Evolutionary conservation across 2,888 invertebrate genomes (phyloP).

Genomic region (Ellobium chinense): DNA sequence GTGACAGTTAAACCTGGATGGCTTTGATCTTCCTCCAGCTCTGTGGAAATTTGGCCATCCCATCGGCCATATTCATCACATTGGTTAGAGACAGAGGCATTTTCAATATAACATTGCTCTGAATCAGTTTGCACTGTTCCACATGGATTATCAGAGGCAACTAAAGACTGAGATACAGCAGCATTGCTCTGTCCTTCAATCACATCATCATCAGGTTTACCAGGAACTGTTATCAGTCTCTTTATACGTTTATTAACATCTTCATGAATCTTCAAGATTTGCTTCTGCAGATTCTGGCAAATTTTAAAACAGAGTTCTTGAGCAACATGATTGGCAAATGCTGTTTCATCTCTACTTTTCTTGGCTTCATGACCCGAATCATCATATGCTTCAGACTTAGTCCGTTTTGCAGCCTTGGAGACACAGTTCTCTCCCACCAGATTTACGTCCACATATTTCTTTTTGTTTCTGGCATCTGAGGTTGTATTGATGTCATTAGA

Average conservation of each 20-base stretch:
- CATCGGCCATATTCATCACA: not conserved
- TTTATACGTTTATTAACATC: conserved; percentile 50
- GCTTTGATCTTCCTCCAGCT: not conserved
- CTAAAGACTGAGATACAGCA: too few relatives aligned
- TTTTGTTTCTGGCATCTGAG: conserved; percentile 7
- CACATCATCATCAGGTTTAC: not conserved
- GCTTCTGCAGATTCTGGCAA: conserved; percentile 51
- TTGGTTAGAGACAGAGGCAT: not conserved
- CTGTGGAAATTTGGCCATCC: too few relatives aligned
- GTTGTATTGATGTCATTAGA: conserved; percentile 7
- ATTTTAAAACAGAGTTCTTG: conserved; percentile 55
- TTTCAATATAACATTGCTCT: not conserved
- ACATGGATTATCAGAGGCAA: not conserved
- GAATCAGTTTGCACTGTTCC: not conserved
- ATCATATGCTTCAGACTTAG: conserved; percentile 39
- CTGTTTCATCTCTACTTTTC: conserved; percentile 43
- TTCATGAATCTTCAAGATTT: conserved; percentile 53
- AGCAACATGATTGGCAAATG: conserved; percentile 27
- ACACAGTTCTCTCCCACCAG: conserved; percentile 47
- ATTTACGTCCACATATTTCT: conserved; percentile 25
- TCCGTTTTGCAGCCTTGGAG: conserved; percentile 36
- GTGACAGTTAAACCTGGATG: not conserved
- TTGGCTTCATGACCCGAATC: conserved; percentile 37
- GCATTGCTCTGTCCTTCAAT: too few relatives aligned
- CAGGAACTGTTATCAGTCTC: conserved; percentile 23